These are phyloP conservation scores for Andricus curvator DNA, from an alignment of 2,888 invertebrate genomes.

Conservation along the genomic window DNA sequence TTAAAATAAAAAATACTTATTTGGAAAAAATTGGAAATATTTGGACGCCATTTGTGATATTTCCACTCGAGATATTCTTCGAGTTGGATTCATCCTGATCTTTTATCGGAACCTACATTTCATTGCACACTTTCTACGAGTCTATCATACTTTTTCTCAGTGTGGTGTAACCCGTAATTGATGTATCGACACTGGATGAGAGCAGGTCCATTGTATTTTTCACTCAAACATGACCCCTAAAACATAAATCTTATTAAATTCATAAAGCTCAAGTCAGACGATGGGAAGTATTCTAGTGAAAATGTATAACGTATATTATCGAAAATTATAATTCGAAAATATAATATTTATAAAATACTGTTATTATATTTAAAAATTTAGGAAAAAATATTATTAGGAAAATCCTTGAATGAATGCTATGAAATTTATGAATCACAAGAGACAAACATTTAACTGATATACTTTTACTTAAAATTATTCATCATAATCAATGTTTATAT, in stretches of 20 bases:
- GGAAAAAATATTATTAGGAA: background rate
- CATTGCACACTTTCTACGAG: conserved; percentile 5
- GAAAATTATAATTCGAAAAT: background rate
- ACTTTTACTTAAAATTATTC: no score
- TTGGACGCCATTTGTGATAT: conserved; percentile 8
- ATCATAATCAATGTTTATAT: no score
- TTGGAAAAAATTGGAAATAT: background rate
- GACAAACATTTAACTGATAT: no score
- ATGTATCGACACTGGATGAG: conserved; percentile 14
- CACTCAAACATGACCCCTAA: background rate
- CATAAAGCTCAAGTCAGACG: background rate
- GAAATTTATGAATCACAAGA: no score
- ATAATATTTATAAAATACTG: no score
- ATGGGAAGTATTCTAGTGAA: background rate
- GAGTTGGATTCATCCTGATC: background rate
- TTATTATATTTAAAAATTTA: background rate
- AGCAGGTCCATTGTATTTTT: background rate
- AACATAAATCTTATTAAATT: background rate
- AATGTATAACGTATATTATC: background rate
- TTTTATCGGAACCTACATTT: background rate
- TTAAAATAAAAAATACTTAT: background rate
- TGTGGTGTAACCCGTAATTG: conserved; percentile 8
- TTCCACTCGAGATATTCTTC: conserved; percentile 33
- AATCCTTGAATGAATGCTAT: background rate
- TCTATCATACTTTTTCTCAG: conserved; percentile 11